These are phyloP conservation scores for Galeruca laticollis DNA, from an alignment of 2,888 invertebrate genomes.

Conservation along the genomic window DNA sequence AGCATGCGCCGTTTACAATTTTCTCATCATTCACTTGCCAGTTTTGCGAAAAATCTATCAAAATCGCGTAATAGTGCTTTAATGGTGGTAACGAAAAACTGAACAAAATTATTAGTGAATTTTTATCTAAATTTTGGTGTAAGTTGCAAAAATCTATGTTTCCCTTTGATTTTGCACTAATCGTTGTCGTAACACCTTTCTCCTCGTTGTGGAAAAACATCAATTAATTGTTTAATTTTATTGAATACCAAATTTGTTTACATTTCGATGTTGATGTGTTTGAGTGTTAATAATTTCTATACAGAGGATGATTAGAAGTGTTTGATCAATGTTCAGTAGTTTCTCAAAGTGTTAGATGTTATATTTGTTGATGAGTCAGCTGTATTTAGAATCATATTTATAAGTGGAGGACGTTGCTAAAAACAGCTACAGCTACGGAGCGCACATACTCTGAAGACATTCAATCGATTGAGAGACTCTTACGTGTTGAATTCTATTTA, in stretches of 20 bases:
- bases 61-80: constrained; percentile 45
- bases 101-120: constrained; percentile 62
- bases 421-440: constrained; percentile 29
- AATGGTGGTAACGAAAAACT: constrained; percentile 51
- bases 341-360: constrained; percentile 52
- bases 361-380: constrained; percentile 52
- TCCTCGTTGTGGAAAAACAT: constrained; percentile 42
- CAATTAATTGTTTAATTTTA: constrained; percentile 48
- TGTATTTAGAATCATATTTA: constrained; percentile 36
- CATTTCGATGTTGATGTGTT: constrained; percentile 52
- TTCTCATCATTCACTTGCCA: constrained; percentile 49
- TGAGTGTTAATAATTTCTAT: constrained; percentile 51
- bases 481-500: constrained; percentile 17
- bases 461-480: constrained; percentile 31
- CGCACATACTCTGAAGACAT: constrained; percentile 28
- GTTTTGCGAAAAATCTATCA: constrained; percentile 49
- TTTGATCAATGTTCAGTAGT: constrained; percentile 53
- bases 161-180: constrained; percentile 61
- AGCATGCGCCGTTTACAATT: constrained; percentile 39
- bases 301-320: constrained; percentile 47
- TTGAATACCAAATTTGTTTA: constrained; percentile 47
- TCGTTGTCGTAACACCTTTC: constrained; percentile 59
- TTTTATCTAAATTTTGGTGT: constrained; percentile 62
- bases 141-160: constrained; percentile 55
- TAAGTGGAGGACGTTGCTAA: constrained; percentile 35